These are phyloP conservation scores for Ellobium chinense DNA, from an alignment of 2,888 invertebrate species.

Conservation along the genomic window DNA sequence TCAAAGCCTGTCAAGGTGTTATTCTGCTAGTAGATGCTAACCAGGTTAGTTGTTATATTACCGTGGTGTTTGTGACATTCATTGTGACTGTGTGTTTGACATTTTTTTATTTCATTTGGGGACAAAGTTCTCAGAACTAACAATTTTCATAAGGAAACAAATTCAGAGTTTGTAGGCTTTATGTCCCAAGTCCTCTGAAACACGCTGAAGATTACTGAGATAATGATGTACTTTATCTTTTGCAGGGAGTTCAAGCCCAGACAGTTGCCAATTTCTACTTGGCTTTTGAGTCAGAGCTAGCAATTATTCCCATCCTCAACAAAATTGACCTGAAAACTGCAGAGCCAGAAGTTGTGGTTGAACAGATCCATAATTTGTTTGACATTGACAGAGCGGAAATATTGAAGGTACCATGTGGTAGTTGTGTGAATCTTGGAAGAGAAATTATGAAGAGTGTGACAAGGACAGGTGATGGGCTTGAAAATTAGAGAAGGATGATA, in stretches of 20 bases:
- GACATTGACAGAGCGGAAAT: conserved; percentile 87
- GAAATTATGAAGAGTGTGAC: too few relatives aligned
- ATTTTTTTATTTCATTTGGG: too few relatives aligned
- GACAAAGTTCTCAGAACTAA: too few relatives aligned
- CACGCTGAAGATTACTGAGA: too few relatives aligned
- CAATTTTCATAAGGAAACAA: too few relatives aligned
- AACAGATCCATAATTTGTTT: conserved; percentile 90
- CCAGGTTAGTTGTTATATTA: conserved; percentile 81
- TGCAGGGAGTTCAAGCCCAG: conserved; percentile 93
- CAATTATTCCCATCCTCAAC: conserved; percentile 95
- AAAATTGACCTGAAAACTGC: conserved; percentile 97
- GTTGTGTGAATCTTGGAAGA: not conserved
- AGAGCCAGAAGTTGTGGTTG: conserved; percentile 88
- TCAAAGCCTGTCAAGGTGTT: conserved; percentile 96
- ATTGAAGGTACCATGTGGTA: conserved; percentile 83
- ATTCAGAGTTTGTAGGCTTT: too few relatives aligned
- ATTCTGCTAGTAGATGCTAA: conserved; percentile 97
- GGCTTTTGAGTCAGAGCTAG: conserved; percentile 89
- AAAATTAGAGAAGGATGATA: too few relatives aligned
- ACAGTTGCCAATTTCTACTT: conserved; percentile 97
- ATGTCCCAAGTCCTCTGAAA: too few relatives aligned
- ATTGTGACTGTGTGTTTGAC: too few relatives aligned
- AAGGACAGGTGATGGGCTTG: too few relatives aligned
- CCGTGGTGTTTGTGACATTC: too few relatives aligned
- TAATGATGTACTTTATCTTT: conserved; percentile 6